Base-by-base conservation (phyloP, 2,797 vertebrate species). In the Acomys russatus region DNA sequence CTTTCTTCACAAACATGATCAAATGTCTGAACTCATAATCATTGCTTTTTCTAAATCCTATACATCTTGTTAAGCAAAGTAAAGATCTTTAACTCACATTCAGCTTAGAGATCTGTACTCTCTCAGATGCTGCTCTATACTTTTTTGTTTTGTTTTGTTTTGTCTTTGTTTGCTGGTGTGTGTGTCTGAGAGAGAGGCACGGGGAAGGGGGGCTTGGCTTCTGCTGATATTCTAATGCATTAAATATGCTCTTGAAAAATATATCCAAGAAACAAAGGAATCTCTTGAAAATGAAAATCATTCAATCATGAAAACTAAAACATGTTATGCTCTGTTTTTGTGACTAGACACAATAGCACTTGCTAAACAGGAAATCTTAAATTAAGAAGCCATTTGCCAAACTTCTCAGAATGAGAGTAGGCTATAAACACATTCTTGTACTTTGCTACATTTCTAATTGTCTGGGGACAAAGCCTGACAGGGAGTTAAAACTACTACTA, bases 151-250 rank as follows among this genome's bases (percentile, higher is more conserved):
- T n/a, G n/a, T n/a, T n/a, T n/a, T n/a, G n/a, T n/a, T n/a, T n/a
- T n/a, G n/a, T n/a, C n/a, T n/a, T n/a, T n/a, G n/a, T n/a, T n/a
- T n/a, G n/a, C n/a, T n/a, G n/a, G n/a, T n/a, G n/a, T n/a, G n/a
- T n/a, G n/a, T n/a, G n/a, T n/a, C n/a, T n/a, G n/a, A n/a, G n/a
- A n/a, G n/a, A n/a, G n/a, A n/a, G n/a, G n/a, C n/a, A n/a, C n/a
- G n/a, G n/a, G n/a, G n/a, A n/a, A n/a, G n/a, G n/a, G n/a, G n/a
- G n/a, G n/a, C n/a, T n/a, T 90, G 71, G 25, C 61, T 71, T 8
- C 23, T 17, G 64, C 33, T 64, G 63, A 86, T 12, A 86, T 94
- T 82, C 86, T 38, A 78, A 90, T n/a, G 33, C 83, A 88, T 70
- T 87, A 25, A 95, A 94, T 78, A 4, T 74, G 2, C 64, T 71